Evolutionary conservation across 2,113 vertebrate genomes (phyloP), one percentile per base, ranked within the genome.

Genomic region (Bothrops jararaca): DNA sequence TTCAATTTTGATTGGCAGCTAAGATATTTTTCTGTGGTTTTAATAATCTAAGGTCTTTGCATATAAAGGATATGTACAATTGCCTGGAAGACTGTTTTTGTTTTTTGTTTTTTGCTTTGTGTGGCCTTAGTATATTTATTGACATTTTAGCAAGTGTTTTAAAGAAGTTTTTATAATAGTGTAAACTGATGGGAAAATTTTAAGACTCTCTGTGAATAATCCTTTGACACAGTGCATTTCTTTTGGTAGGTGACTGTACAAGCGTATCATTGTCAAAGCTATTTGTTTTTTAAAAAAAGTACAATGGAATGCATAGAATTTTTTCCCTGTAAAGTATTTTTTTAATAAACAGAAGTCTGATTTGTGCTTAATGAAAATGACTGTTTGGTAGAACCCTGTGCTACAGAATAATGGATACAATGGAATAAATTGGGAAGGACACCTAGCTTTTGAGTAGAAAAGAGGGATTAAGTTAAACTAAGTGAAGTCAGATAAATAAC

Each of bases 311-410:
- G 97, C 97, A 98, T 97, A 98, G 97, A 97, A 95, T 95, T 80
- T 97, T 50, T 97, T 92, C 94, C 95, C 95, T 98, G 97, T 98
- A 98, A 97, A 98, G 97, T 98, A 98, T 98, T 98, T 98, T 99
- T 99, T 98, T 98, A 99, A 98, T 99, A 99, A 99, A 99, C 97
- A 97, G 74, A 97, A 98, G 97, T 97, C 96, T 97, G 97, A 98
- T 97, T 97, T 97, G 96, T 97, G 97, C 97, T 97, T 97, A 97
- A 96, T 92, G 89, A 2, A 86, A 89, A 90, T 91, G 10, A 24
- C 69, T 86, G 3, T 95, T 94, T 80, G 90, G 90, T 56, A 69
- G 9, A 85, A 88, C 20, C 57, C 4, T 24, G 10, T 85, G 39
- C 54, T 87, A 11, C 56, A 92, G 48, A 45, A 57, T 57, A 26